phyloP scores from a whole-genome alignment of 2,797 vertebrate genomes.

The Crenichthys baileyi region DNA sequence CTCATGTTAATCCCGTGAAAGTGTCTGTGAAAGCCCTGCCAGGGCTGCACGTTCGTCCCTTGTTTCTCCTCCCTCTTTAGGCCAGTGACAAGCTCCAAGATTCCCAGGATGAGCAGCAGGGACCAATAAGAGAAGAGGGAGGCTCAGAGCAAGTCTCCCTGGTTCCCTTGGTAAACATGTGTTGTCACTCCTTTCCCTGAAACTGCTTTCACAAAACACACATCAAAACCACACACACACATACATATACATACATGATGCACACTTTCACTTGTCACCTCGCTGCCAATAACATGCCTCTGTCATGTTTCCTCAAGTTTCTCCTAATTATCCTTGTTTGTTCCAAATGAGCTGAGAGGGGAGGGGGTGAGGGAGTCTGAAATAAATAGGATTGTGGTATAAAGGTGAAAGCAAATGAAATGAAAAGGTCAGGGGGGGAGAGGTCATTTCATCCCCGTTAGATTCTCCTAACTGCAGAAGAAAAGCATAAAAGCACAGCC shows the following conservation, averaged over 20 bases:
- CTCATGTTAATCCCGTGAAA: conserved; percentile 57
- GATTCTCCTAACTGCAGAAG: conserved; percentile 33
- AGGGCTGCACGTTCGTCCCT: conserved; percentile 36
- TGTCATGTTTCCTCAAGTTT: conserved; percentile 50
- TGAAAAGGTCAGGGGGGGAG: conserved; percentile 54
- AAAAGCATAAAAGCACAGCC: conserved; percentile 7
- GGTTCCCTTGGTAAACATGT: conserved; percentile 72
- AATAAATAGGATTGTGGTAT: conserved; percentile 27
- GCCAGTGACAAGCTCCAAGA: conserved; percentile 52
- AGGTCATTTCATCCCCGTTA: conserved; percentile 48
- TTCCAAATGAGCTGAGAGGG: conserved; percentile 43
- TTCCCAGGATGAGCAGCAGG: conserved; percentile 41
- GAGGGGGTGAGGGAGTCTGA: conserved; percentile 20
- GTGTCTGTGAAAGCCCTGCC: conserved; percentile 42
- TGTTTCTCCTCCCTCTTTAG: conserved; percentile 29
- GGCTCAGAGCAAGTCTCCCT: conserved; percentile 59
- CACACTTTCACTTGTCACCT: conserved; percentile 41
- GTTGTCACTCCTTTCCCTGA: conserved; percentile 61
- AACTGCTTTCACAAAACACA: conserved; percentile 58
- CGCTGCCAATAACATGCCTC: conserved; percentile 44
- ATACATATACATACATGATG: conserved; percentile 20
- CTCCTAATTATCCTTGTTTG: conserved; percentile 62
- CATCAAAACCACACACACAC: conserved; percentile 11
- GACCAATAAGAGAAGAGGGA: conserved; percentile 74
- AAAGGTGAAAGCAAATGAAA: conserved; percentile 46